Base-by-base conservation (phyloP, 1,140 invertebrate genomes). In the Drosophila ogumai region DNA sequence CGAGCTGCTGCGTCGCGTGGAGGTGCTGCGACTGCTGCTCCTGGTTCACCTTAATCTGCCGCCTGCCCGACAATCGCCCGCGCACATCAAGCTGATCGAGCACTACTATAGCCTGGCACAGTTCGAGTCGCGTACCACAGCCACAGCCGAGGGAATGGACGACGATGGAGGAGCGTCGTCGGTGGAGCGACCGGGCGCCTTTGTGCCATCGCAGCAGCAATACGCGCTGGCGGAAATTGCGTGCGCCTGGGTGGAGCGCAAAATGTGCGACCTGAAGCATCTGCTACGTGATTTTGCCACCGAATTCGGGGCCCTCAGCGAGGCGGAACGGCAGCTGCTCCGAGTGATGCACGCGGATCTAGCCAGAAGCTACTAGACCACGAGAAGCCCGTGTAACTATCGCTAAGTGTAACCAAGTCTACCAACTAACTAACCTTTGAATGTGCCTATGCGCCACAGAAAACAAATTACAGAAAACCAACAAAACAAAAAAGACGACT, bases 21-120 rank as follows among this genome's bases (percentile, higher is more conserved):
- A 93, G 59, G 79, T 92, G 8, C 61, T 91, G 12, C 81, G 92
- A 1, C 41, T 93, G 13, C 46, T 93, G 22, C 68, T 93, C 1
- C 57, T 93, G 8, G 52, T 93, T 4, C 75, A 84, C 28, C 65
- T 93, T 0, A 92, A 91, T 61, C 54, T 92, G 32, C 90, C 92
- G 44, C 90, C 92, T 3, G 64, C 80, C 2, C 81, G 91, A 3
- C 92, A 92, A 57, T 92, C 92, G 13, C 92, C 92, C 3, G 90
- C 92, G 4, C 92, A 93, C 72, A 92, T 92, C 8, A 93, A 92
- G 41, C 69, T 93, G 17, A 84, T 92, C 4, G 92, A 93, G 38
- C 73, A 84, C 63, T 92, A 92, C 58, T 91, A 84, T 38, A 54
- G 65, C 6, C 31, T 92, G 56, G 91, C 81, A 9, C 73, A 90